These are phyloP conservation scores for Colletes collaris DNA, from an alignment of 2,888 invertebrate species.

Conservation along the genomic window DNA sequence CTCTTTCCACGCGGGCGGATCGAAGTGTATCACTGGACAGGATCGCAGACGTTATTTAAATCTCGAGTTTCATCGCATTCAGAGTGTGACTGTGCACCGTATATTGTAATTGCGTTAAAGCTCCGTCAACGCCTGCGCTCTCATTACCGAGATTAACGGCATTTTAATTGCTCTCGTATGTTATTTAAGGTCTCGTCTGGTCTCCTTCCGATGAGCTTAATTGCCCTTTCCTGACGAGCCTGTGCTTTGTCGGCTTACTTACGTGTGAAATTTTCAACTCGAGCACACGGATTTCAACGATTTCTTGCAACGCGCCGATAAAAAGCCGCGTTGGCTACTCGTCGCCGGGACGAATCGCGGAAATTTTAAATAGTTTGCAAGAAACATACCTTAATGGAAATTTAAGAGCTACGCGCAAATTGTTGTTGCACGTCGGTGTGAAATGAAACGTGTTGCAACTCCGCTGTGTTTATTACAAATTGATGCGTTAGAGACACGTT, in stretches of 20 bases:
- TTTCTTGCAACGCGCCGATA: background rate
- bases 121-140: constrained; percentile 65
- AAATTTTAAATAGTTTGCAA: background rate
- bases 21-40: constrained; percentile 35
- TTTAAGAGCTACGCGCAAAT: too few relatives aligned
- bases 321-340: background rate
- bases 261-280: background rate
- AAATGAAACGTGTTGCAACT: too few relatives aligned
- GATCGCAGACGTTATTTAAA: constrained; percentile 69
- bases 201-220: constrained; percentile 39
- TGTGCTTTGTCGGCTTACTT: background rate
- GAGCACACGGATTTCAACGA: background rate
- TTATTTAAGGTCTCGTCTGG: constrained; percentile 33
- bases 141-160: constrained; percentile 75
- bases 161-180: constrained; percentile 73
- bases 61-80: constrained; percentile 74
- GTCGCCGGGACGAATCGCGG: too few relatives aligned
- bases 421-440: too few relatives aligned
- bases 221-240: constrained; percentile 20
- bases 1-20: constrained; percentile 19
- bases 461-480: background rate
- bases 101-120: constrained; percentile 68
- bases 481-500: background rate
- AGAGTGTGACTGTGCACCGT: constrained; percentile 77
- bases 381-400: too few relatives aligned